Percentiles rank a stretch among this genome's conserved stretches.
phyloP scores from a whole-genome alignment of 2,797 vertebrate genomes.

The Cyclopterus lumpus region DNA sequence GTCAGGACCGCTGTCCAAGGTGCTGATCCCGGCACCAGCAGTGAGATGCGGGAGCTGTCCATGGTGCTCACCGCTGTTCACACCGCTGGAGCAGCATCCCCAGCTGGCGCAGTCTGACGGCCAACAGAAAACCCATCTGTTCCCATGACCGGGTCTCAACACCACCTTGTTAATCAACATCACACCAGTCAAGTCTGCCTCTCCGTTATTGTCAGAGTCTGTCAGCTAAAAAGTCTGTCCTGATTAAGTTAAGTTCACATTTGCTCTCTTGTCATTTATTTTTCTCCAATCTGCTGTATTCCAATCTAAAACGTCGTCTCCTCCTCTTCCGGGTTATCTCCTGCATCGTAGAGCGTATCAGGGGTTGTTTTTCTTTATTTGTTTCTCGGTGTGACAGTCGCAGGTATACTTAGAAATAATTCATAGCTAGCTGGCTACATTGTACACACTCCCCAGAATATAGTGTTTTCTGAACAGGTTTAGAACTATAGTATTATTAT shows the following conservation, averaged over 20 bases:
- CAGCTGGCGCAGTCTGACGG: constrained; percentile 26
- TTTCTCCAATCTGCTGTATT: neutral
- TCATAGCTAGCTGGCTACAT: neutral
- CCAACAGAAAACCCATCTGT: constrained; percentile 39
- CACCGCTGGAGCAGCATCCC: constrained; percentile 25
- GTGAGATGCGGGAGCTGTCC: constrained; percentile 37
- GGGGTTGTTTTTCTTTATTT: neutral
- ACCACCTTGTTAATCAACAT: constrained; percentile 37
- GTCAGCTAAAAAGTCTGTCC: neutral
- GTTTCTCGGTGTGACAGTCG: neutral
- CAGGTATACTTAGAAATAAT: neutral
- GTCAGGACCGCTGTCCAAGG: constrained; percentile 40
- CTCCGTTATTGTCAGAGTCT: neutral
- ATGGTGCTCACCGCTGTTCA: constrained; percentile 11
- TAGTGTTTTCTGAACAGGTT: neutral
- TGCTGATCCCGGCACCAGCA: constrained; percentile 24
- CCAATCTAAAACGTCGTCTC: neutral
- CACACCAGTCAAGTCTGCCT: neutral
- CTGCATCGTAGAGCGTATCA: neutral
- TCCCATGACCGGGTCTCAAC: constrained; percentile 25
- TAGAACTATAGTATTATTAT: neutral
- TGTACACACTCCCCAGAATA: neutral
- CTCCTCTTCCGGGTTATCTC: neutral
- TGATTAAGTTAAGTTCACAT: neutral
- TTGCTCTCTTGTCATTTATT: neutral